Evolutionary conservation across 2,113 vertebrate genomes (phyloP).

Genomic region (Coreoperca whiteheadi): DNA sequence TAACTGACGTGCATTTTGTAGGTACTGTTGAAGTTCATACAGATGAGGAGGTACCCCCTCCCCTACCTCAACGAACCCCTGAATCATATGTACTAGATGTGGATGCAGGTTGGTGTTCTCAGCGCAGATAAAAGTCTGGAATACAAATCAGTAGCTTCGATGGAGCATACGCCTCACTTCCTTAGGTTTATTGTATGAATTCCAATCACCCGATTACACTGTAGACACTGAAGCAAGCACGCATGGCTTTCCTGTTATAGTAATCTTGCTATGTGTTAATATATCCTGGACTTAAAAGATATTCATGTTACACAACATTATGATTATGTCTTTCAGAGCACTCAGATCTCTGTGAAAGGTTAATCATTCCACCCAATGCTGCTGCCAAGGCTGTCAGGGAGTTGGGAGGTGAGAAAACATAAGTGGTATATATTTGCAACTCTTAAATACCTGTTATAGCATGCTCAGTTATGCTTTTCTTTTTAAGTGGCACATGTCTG

Average conservation of each 20-base stretch:
- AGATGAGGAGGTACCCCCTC: constrained; percentile 89
- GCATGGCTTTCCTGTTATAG: background rate
- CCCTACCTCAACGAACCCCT: constrained; percentile 92
- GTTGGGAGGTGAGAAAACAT: constrained; percentile 49
- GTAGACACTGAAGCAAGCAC: background rate
- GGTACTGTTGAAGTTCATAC: constrained; percentile 19
- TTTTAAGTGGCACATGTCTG: background rate
- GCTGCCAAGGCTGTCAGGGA: constrained; percentile 48
- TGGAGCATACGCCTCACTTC: background rate
- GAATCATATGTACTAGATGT: constrained; percentile 90
- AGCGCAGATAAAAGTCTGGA: background rate
- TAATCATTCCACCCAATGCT: constrained; percentile 62
- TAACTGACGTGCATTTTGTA: constrained; percentile 21
- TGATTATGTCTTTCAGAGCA: constrained; percentile 35
- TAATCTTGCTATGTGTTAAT: background rate
- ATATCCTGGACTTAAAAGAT: background rate
- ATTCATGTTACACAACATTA: background rate
- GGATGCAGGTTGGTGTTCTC: constrained; percentile 76
- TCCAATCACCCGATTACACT: background rate
- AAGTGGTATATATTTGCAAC: background rate
- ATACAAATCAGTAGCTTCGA: background rate
- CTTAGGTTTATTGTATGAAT: background rate
- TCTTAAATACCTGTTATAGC: background rate
- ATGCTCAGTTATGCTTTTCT: background rate
- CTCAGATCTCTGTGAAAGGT: constrained; percentile 17